Evolutionary conservation across 30 jellyfish, hydroid and myxozoan genomes (phyloP), one percentile per base, ranked within the genome.

Genomic region (Nemopilema nomurai): DNA sequence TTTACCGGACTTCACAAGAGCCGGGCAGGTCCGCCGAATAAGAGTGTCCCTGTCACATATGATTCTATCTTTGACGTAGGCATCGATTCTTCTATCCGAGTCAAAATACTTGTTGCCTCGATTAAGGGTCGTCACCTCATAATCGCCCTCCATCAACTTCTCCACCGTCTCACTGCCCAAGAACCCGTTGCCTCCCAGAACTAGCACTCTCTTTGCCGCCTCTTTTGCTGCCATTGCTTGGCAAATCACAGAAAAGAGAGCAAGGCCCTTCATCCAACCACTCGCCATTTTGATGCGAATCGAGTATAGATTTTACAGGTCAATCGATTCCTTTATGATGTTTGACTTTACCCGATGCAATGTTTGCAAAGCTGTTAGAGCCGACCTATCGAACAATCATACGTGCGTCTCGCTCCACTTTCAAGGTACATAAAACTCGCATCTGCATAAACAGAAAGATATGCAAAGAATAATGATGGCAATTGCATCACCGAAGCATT

Each of bases 151-250:
- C 50, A 51, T 22, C 22, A 94, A 72, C 13, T 25, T 64, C n/a
- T 67, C 77, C 16, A 89, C 86, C 18, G 92, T 51, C n/a, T 85
- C 98, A 82, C 97, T 71, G 24, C 99, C 99, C 8, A 94, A 71
- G 77, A 94, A 94, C 32, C 99, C 99, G 64, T 89, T 89, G 20
- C 99, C 99, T 1, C 99, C 99, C 18, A 94, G 80, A 16, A 94
- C 91, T 28, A 94, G 92, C 26, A 94, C 73, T 4, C 91, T 51
- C 22, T 49, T 52, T 57, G 65, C 52, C 16, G 31, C 84, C 21
- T 63, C 86, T 20, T 27, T 29, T 49, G 85, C 24, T 30, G 70
- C 69, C 32, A 4, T 30, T 21, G 69, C 33, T 17, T 62, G 23
- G 31, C 51, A 65, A 49, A 80, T 66, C 24, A n/a, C n/a, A n/a